phyloP scores from a whole-genome alignment of 2,113 vertebrate species.

The Heloderma charlesbogerti region DNA sequence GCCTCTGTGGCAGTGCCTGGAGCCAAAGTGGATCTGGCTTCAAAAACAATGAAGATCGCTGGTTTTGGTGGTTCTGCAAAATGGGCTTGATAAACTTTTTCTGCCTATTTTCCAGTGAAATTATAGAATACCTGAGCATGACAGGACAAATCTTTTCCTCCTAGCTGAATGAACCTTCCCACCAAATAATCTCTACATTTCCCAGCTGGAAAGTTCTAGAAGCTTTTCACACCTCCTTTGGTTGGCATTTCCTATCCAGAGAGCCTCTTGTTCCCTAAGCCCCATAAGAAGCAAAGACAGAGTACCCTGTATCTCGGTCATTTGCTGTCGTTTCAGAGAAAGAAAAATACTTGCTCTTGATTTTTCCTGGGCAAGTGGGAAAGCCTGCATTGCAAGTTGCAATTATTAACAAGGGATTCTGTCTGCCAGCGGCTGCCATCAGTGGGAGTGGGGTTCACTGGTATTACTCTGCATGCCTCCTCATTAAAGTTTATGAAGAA shows the following conservation, averaged over 20 bases:
- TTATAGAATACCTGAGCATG: neutral
- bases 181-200: neutral
- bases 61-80: neutral
- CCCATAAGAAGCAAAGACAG: neutral
- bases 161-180: constrained; percentile 6
- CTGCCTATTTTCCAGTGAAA: neutral
- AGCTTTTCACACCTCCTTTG: rapidly evolving
- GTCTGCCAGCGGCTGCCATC: neutral
- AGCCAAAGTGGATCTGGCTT: too few species aligned
- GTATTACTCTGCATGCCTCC: neutral
- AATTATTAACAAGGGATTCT: neutral
- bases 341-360: neutral
- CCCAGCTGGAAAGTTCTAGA: neutral
- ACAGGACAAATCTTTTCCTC: neutral
- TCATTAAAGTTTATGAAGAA: neutral
- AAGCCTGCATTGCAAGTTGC: neutral
- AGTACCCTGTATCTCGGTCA: neutral
- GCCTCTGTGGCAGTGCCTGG: too few species aligned
- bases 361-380: neutral
- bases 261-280: neutral
- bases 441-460: neutral
- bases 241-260: constrained; percentile 13
- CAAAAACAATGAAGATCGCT: too few species aligned
- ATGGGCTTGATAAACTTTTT: neutral
- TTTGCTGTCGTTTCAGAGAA: neutral